Percentiles rank a stretch among this genome's conserved stretches.
Evolutionary conservation across 2,797 vertebrate genomes (phyloP).

Genomic region (Neosilurus mollespiculum): DNA sequence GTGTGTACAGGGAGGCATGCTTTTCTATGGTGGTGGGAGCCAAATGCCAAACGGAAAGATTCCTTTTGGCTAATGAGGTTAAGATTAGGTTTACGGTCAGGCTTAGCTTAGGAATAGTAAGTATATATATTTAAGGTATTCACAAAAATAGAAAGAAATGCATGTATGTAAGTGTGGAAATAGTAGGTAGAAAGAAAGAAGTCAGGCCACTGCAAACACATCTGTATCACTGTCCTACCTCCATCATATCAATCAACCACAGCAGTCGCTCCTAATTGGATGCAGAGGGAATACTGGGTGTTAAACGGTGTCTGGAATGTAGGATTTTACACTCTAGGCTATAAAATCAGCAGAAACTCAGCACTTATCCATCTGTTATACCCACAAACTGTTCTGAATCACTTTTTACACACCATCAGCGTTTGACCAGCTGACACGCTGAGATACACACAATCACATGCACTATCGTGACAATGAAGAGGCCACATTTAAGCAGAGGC

Average conservation of each 20-base stretch:
- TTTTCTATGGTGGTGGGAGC: not conserved
- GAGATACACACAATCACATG: not conserved
- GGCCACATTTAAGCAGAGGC: not conserved
- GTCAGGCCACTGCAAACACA: slow-evolving; percentile 33
- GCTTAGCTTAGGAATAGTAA: not conserved
- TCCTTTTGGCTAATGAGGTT: not conserved
- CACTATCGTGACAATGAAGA: not conserved
- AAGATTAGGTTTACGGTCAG: not conserved
- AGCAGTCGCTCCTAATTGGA: slow-evolving; percentile 85
- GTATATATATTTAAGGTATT: not conserved
- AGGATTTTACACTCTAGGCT: slow-evolving; percentile 25
- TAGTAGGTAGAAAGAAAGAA: not conserved
- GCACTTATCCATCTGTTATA: slow-evolving; percentile 37
- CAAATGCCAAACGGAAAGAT: not conserved
- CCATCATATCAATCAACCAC: slow-evolving; percentile 99
- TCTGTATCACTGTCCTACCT: slow-evolving; percentile 79
- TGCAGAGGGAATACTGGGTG: slow-evolving; percentile 48
- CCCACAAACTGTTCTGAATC: slow-evolving; percentile 18
- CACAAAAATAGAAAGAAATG: not conserved
- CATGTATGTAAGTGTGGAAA: not conserved
- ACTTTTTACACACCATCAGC: not conserved
- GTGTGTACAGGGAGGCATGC: not conserved
- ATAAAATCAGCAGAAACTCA: slow-evolving; percentile 32
- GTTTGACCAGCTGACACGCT: not conserved
- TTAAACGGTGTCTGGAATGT: slow-evolving; percentile 40